Conservation (phyloP, 2,797 vertebrate species). For the Pseudomugil tenellus region DNA sequence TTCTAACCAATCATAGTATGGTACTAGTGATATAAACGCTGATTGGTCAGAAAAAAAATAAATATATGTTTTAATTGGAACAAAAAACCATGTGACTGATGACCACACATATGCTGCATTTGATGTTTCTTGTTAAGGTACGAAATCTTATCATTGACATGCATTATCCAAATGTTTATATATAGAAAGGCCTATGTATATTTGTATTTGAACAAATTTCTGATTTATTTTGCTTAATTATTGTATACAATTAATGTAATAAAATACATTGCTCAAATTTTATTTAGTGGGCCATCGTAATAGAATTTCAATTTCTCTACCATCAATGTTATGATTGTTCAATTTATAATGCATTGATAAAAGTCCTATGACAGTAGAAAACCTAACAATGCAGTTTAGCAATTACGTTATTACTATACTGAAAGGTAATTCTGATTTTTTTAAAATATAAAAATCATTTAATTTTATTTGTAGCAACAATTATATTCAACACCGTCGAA, state of each 20-base stretch:
- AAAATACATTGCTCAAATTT: not conserved
- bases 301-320: accelerated
- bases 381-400: not conserved
- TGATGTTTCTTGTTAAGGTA: not conserved
- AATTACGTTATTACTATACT: not conserved
- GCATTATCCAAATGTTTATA: no score
- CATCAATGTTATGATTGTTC: not conserved
- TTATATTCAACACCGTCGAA: not conserved
- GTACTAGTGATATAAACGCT: not conserved
- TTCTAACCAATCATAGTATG: constrained; percentile 43
- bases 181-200: no score
- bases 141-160: not conserved
- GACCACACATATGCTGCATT: constrained; percentile 23
- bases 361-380: not conserved
- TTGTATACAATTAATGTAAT: not conserved
- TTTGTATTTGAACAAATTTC: not conserved
- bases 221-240: not conserved
- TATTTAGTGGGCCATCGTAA: not conserved
- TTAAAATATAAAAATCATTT: no score
- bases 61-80: constrained; percentile 29
- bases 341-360: no score
- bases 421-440: not conserved
- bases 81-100: constrained; percentile 8
- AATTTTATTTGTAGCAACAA: no score
- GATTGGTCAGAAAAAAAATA: constrained; percentile 49